These are phyloP conservation scores for Nothoprocta perdicaria DNA, from an alignment of 2,113 vertebrate genomes.

Conservation along the genomic window DNA sequence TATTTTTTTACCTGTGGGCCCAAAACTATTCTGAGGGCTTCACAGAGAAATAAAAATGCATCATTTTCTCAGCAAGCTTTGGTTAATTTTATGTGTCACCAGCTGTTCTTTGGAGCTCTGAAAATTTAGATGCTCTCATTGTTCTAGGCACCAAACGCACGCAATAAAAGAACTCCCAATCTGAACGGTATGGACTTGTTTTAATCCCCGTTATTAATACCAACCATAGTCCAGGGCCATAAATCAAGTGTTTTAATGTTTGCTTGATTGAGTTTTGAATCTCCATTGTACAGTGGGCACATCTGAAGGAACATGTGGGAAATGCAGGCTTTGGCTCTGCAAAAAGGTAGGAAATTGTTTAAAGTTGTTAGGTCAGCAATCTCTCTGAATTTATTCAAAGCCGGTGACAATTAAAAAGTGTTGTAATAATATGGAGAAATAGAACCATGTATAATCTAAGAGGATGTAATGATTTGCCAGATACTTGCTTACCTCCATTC, in stretches of 20 bases:
- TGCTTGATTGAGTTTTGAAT: not conserved
- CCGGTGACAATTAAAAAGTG: not conserved
- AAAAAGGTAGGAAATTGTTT: not conserved
- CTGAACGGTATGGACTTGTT: not conserved
- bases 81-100: not conserved
- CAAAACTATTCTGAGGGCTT: not conserved
- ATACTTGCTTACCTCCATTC: not conserved
- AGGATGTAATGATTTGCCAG: not conserved
- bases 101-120: not conserved
- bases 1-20: not conserved
- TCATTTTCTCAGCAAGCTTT: not conserved
- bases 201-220: not conserved
- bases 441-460: not conserved
- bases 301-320: not conserved
- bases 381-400: not conserved
- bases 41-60: not conserved
- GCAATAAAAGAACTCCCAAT: not conserved
- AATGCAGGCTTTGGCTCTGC: not conserved
- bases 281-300: not conserved
- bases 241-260: not conserved
- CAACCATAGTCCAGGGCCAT: not conserved
- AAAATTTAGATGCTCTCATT: not conserved
- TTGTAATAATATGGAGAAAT: not conserved
- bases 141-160: not conserved
- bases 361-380: not conserved